Evolutionary conservation across 2,113 vertebrate species (phyloP).

Genomic region (Lepus europaeus): DNA sequence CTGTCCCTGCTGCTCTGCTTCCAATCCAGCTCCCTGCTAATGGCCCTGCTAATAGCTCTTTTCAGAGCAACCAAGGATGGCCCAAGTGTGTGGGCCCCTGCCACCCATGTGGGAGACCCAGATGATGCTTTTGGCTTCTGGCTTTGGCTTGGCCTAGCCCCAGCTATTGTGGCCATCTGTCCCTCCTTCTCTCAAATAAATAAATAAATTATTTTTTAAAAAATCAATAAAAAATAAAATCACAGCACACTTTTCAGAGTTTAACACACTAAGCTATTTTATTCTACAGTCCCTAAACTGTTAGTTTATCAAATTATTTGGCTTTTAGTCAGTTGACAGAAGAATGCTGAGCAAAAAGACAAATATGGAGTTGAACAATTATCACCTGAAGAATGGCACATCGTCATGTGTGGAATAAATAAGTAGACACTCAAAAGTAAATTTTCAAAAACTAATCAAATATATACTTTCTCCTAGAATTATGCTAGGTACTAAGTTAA

Average conservation of each 20-base stretch:
- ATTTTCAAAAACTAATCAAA: not conserved
- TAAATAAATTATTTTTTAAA: too few relatives aligned
- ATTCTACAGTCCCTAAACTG: not conserved
- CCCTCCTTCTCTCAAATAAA: too few relatives aligned
- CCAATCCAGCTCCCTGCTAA: too few relatives aligned
- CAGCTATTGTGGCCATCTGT: too few relatives aligned
- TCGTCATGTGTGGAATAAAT: not conserved
- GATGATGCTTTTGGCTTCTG: too few relatives aligned
- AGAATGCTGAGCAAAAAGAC: not conserved
- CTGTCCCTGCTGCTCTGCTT: too few relatives aligned
- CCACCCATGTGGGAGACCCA: too few relatives aligned
- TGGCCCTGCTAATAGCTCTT: too few relatives aligned
- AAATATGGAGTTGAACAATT: not conserved
- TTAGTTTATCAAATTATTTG: not conserved
- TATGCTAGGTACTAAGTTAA: not conserved
- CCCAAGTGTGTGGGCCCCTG: too few relatives aligned
- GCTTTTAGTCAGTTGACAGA: not conserved
- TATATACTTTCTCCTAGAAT: not conserved
- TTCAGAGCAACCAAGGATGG: too few relatives aligned
- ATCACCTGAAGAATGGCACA: not conserved
- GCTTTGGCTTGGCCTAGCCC: too few relatives aligned
- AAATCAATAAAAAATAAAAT: not conserved
- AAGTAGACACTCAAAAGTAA: not conserved
- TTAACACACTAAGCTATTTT: constrained; percentile 36
- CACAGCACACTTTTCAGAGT: not conserved